These are phyloP conservation scores for Hesperia comma DNA, from an alignment of 2,888 invertebrate species.

Conservation along the genomic window DNA sequence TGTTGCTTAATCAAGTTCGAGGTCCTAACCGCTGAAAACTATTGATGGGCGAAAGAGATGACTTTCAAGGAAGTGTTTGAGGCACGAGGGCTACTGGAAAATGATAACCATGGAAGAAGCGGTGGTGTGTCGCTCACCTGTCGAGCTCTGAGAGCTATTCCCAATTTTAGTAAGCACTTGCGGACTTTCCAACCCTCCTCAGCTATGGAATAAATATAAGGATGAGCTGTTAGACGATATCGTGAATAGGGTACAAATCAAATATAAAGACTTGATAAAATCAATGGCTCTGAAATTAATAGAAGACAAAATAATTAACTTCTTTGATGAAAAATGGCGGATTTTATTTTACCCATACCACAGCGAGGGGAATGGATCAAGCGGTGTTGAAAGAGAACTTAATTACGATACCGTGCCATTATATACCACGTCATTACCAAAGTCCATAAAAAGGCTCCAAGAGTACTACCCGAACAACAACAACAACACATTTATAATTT, in stretches of 20 bases:
- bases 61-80: conserved; percentile 53
- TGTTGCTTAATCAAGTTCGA: background rate
- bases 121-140: conserved; percentile 40
- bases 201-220: conserved; percentile 43
- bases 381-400: background rate
- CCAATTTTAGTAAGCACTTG: conserved; percentile 45
- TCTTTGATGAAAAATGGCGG: conserved; percentile 45
- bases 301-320: too few relatives aligned
- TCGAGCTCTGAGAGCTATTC: conserved; percentile 41
- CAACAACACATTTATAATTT: background rate
- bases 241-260: conserved; percentile 37
- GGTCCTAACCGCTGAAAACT: conserved; percentile 46
- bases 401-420: background rate
- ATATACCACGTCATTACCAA: background rate
- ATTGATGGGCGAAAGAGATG: conserved; percentile 46
- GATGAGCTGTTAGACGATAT: conserved; percentile 14
- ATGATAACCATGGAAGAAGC: conserved; percentile 51
- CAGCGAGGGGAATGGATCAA: conserved; percentile 5
- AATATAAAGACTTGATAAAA: too few relatives aligned
- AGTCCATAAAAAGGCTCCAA: background rate
- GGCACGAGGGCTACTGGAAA: conserved; percentile 51
- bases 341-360: conserved; percentile 43
- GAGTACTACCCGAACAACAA: background rate
- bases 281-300: too few relatives aligned
- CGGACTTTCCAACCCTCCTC: conserved; percentile 43